Evolutionary conservation across 2,113 vertebrate genomes (phyloP).

Genomic region (Ia io): DNA sequence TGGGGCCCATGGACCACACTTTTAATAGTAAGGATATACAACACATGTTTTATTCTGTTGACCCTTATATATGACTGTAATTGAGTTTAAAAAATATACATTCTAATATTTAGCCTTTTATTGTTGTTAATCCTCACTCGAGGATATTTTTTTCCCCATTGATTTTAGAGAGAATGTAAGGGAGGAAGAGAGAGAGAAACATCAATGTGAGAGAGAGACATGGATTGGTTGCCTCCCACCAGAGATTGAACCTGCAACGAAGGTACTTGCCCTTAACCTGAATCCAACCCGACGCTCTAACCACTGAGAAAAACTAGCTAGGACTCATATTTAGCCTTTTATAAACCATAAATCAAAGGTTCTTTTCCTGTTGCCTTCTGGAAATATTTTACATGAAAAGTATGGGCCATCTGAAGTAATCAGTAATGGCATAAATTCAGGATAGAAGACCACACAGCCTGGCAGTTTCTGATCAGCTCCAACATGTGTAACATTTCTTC

Average conservation of each 20-base stretch:
- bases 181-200: too few relatives aligned
- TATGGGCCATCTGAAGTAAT: not conserved
- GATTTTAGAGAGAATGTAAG: too few relatives aligned
- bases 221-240: too few relatives aligned
- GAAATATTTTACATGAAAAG: conserved; percentile 33
- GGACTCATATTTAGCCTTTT: conserved; percentile 37
- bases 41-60: conserved; percentile 9
- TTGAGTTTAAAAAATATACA: not conserved
- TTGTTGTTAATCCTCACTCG: not conserved
- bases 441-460: not conserved
- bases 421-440: not conserved
- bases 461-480: not conserved
- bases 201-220: too few relatives aligned
- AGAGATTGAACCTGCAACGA: too few relatives aligned
- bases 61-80: not conserved
- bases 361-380: conserved; percentile 34
- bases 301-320: too few relatives aligned
- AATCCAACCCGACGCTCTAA: too few relatives aligned
- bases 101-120: conserved; percentile 40
- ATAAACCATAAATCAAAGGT: conserved; percentile 35
- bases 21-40: not conserved
- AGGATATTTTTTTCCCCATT: too few relatives aligned
- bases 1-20: not conserved
- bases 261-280: too few relatives aligned
- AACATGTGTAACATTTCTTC: not conserved